Evolutionary conservation across 2,797 vertebrate genomes (phyloP).

Genomic region (Myotis daubentonii): DNA sequence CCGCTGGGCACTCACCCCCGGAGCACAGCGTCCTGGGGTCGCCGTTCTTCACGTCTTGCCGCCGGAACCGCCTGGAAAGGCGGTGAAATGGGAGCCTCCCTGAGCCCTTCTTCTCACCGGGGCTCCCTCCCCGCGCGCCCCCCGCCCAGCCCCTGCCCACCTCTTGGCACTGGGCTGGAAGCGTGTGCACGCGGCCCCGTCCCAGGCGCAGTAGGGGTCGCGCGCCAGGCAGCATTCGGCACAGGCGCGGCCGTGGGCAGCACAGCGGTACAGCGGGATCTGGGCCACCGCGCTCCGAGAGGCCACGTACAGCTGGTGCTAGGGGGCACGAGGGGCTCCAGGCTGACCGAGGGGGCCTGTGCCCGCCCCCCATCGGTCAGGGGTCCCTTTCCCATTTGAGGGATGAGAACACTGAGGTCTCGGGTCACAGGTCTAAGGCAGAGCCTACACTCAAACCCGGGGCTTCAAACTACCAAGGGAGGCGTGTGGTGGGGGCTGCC

Average conservation of each 20-base stretch:
- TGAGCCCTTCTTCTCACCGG: background rate
- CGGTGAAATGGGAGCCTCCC: background rate
- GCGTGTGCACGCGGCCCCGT: slow-evolving; percentile 93
- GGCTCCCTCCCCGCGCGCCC: background rate
- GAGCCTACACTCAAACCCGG: background rate
- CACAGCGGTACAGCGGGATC: slow-evolving; percentile 93
- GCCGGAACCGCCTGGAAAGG: slow-evolving; percentile 91
- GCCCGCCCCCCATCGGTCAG: slow-evolving; percentile 1
- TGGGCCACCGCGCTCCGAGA: slow-evolving; percentile 91
- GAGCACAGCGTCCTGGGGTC: slow-evolving; percentile 95
- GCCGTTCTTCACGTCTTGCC: slow-evolving; percentile 96
- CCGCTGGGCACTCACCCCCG: slow-evolving; percentile 88
- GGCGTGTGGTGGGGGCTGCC: background rate
- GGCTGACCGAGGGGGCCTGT: background rate
- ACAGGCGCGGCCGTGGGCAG: slow-evolving; percentile 93
- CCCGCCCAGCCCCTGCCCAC: slow-evolving; percentile 76
- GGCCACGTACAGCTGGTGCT: slow-evolving; percentile 97
- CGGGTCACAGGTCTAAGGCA: slow-evolving; percentile 11
- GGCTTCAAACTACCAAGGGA: background rate
- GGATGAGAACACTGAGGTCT: slow-evolving; percentile 23
- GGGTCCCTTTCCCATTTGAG: background rate
- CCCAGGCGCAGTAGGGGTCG: slow-evolving; percentile 97
- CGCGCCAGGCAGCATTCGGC: slow-evolving; percentile 96
- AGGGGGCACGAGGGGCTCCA: slow-evolving; percentile 59
- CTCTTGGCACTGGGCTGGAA: slow-evolving; percentile 95